Conservation (phyloP, 1,140 invertebrate species). For the Lycorma delicatula region DNA sequence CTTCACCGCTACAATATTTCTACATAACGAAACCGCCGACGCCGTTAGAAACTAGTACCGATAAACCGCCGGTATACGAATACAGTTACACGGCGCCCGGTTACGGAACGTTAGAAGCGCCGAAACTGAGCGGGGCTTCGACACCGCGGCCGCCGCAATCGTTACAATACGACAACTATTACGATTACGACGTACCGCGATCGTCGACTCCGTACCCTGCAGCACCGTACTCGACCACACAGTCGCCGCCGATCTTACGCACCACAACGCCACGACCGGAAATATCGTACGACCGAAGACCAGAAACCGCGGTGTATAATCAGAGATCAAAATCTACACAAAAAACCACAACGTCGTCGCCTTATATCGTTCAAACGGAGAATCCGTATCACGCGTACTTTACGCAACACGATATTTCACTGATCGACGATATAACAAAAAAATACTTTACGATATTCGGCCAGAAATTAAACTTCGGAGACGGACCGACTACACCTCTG, state of each 20-base stretch:
- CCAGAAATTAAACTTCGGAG: conserved; percentile 49
- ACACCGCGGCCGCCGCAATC: not conserved
- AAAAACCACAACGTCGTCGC: no score
- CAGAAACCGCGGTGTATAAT: not conserved
- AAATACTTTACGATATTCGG: conserved; percentile 68
- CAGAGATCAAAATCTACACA: not conserved
- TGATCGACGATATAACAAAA: conserved; percentile 64
- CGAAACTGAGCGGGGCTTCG: conserved; percentile 19
- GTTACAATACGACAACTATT: no score
- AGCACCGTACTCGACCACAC: not conserved
- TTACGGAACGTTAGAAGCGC: conserved; percentile 22
- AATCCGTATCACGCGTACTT: conserved; percentile 58
- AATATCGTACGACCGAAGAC: not conserved
- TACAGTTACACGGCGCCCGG: conserved; percentile 30
- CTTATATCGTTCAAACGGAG: conserved; percentile 19
- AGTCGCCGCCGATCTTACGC: not conserved
- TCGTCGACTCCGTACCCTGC: no score
- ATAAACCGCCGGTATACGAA: conserved; percentile 30
- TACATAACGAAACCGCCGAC: conserved; percentile 1
- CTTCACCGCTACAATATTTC: not conserved
- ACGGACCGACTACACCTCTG: conserved; percentile 44
- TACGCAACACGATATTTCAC: conserved; percentile 58
- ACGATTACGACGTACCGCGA: no score
- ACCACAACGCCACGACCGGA: conserved; percentile 1
- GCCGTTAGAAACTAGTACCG: conserved; percentile 2